These are phyloP conservation scores for Uloborus diversus DNA, from an alignment of 1,140 invertebrate species.

Conservation along the genomic window DNA sequence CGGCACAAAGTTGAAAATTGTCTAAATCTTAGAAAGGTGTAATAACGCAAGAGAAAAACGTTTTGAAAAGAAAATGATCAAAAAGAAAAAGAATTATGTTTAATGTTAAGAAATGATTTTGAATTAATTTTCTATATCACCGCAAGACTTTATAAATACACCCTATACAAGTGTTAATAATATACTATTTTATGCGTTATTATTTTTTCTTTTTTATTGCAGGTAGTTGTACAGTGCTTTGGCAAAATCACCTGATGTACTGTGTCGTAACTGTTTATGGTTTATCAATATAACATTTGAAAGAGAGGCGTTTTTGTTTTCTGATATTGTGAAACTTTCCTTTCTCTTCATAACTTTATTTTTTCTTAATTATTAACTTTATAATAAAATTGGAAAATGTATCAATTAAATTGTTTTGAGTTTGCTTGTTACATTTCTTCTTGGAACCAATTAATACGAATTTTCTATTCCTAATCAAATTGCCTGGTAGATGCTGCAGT, in stretches of 20 bases:
- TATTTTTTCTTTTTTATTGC: constrained; percentile 56
- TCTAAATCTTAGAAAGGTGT: too few relatives aligned
- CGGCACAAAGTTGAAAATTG: too few relatives aligned
- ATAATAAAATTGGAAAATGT: neutral
- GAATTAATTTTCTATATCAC: neutral
- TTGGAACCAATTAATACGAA: neutral
- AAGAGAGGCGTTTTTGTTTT: neutral
- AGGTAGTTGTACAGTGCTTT: constrained; percentile 92
- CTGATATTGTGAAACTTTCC: neutral
- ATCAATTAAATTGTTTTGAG: neutral
- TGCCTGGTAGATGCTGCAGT: too few relatives aligned
- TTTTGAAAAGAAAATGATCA: too few relatives aligned
- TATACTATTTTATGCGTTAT: neutral
- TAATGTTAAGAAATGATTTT: neutral
- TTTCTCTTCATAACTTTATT: neutral
- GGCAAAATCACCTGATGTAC: constrained; percentile 99
- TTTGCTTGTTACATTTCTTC: neutral
- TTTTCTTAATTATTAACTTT: neutral
- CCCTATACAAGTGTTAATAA: neutral
- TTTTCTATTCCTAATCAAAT: too few relatives aligned
- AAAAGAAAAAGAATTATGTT: neutral
- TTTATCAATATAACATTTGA: constrained; percentile 76
- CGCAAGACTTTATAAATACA: neutral
- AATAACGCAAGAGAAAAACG: too few relatives aligned
- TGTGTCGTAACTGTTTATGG: constrained; percentile 95